These are phyloP conservation scores for Phalera bucephala DNA, from an alignment of 2,888 invertebrate genomes.

Conservation along the genomic window DNA sequence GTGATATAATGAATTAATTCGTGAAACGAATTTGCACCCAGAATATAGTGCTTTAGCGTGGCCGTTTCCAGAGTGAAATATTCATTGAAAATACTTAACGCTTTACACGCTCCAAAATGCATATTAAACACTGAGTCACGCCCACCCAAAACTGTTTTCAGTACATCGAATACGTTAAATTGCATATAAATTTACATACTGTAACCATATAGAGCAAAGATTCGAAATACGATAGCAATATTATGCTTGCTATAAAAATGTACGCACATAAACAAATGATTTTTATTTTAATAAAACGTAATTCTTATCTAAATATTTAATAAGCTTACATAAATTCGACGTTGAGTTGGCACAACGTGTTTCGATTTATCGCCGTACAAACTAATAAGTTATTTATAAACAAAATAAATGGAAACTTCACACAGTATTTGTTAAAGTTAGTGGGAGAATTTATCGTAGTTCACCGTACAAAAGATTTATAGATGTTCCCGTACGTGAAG, in stretches of 20 bases:
- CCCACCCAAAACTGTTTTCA: not conserved
- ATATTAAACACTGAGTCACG: too few species aligned
- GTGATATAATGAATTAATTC: too few species aligned
- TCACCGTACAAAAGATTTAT: constrained; percentile 38
- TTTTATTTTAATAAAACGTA: not conserved
- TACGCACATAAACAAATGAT: not conserved
- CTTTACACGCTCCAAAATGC: not conserved
- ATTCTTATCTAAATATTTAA: too few species aligned
- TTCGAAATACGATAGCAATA: not conserved
- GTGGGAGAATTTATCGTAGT: constrained; percentile 32
- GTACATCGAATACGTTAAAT: too few species aligned
- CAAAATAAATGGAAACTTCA: constrained; percentile 28
- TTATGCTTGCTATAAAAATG: not conserved
- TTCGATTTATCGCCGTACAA: constrained; percentile 19
- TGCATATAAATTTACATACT: too few species aligned
- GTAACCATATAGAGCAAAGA: not conserved
- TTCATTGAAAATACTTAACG: not conserved
- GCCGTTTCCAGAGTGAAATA: not conserved
- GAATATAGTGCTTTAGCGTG: too few species aligned
- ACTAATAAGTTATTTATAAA: constrained; percentile 18
- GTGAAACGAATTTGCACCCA: too few species aligned
- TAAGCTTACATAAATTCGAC: not conserved
- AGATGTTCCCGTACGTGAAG: constrained; percentile 31
- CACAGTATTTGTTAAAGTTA: constrained; percentile 27
- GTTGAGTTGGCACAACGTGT: constrained; percentile 5